A percentile compares a stretch with the other conserved stretches of the same genome.
phyloP scores from a whole-genome alignment of 2,888 invertebrate genomes.

The Torymus auratus region DNA sequence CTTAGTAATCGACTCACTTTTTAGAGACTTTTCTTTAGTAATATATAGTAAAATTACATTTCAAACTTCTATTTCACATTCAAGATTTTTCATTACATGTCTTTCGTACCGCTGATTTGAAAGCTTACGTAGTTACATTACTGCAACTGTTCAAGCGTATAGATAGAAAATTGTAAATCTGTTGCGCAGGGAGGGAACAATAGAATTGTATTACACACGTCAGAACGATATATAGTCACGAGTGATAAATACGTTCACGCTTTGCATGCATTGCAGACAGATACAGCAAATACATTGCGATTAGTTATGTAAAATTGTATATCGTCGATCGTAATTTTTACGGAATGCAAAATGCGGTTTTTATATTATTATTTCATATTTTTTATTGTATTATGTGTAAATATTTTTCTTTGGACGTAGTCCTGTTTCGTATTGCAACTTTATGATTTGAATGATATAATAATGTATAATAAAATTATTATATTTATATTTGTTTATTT shows the following conservation, averaged over 20 bases:
- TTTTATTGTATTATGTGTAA: constrained; percentile 34
- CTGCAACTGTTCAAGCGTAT: background rate
- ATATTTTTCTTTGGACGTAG: constrained; percentile 29
- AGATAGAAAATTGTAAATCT: background rate
- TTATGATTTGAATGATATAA: constrained; percentile 32
- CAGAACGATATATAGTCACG: background rate
- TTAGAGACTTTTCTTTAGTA: no score
- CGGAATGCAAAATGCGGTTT: constrained; percentile 40
- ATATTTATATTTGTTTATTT: constrained; percentile 13
- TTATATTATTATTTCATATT: constrained; percentile 21
- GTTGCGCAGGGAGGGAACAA: background rate
- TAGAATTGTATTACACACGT: background rate
- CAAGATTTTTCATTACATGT: background rate
- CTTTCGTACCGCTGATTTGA: constrained; percentile 7
- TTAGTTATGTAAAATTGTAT: constrained; percentile 39
- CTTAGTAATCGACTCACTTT: no score
- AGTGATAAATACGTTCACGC: constrained; percentile 11
- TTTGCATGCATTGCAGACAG: constrained; percentile 54
- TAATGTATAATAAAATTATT: constrained; percentile 16
- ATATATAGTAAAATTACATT: no score
- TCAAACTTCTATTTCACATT: no score
- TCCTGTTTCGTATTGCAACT: constrained; percentile 41
- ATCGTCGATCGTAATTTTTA: constrained; percentile 37
- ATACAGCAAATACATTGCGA: constrained; percentile 32
- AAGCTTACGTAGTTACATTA: constrained; percentile 10